phyloP scores from a whole-genome alignment of 2,113 vertebrate genomes.

The Phrynocephalus versicolor region DNA sequence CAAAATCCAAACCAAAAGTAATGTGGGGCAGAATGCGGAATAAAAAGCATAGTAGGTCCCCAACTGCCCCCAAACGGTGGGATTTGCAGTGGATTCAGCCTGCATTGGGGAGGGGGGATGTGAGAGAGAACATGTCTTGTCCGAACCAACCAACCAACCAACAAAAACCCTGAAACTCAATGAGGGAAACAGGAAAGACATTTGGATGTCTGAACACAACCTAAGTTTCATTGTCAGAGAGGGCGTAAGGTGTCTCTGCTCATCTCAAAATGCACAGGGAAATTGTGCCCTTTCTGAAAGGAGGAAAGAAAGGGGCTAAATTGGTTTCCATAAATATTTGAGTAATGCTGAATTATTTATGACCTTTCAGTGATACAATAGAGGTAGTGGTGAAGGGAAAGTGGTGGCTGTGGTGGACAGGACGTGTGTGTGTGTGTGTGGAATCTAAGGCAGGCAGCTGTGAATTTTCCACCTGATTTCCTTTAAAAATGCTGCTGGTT shows the following conservation, averaged over 20 bases:
- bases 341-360: conserved; percentile 75
- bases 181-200: too few species aligned
- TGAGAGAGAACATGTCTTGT: too few species aligned
- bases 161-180: too few species aligned
- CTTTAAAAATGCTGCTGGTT: conserved; percentile 59
- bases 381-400: conserved; percentile 36
- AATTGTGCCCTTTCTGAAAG: conserved; percentile 62
- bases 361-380: conserved; percentile 61
- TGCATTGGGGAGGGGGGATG: too few species aligned
- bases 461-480: conserved; percentile 70
- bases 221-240: not conserved
- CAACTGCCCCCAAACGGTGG: too few species aligned
- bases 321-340: conserved; percentile 77
- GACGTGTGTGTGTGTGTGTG: too few species aligned
- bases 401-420: not conserved
- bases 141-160: too few species aligned
- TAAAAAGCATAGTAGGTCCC: too few species aligned
- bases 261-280: conserved; percentile 25
- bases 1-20: too few species aligned
- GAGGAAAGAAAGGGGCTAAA: conserved; percentile 61
- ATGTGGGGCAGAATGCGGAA: too few species aligned
- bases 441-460: conserved; percentile 30
- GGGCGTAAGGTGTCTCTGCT: conserved; percentile 26
- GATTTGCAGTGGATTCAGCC: too few species aligned
- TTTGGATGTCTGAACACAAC: too few species aligned